Percentiles rank a stretch among this genome's conserved stretches.
These are phyloP conservation scores for Synanthedon vespiformis DNA, from an alignment of 2,888 invertebrate species.

Conservation along the genomic window DNA sequence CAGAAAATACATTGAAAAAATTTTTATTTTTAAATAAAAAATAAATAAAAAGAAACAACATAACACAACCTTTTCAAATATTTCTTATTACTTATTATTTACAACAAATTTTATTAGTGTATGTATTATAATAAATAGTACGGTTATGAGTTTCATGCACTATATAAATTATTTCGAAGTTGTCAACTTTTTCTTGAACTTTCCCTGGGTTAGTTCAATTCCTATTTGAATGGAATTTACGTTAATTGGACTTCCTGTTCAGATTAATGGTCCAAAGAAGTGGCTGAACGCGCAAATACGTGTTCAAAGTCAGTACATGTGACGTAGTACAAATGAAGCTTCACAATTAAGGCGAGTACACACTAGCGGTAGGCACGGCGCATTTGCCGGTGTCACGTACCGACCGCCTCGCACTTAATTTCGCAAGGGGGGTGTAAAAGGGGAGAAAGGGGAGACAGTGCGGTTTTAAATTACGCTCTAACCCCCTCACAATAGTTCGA, in stretches of 20 bases:
- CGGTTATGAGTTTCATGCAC: no score
- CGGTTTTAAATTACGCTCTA: conserved; percentile 63
- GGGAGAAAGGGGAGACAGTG: conserved; percentile 15
- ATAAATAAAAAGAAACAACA: no score
- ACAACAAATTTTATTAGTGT: no score
- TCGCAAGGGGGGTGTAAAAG: conserved; percentile 34
- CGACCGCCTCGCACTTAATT: conserved; percentile 63
- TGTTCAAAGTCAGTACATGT: neutral
- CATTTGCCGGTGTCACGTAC: conserved; percentile 66
- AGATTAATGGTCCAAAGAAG: neutral
- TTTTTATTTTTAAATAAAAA: no score
- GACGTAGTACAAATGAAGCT: conserved; percentile 47
- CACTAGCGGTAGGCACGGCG: conserved; percentile 43
- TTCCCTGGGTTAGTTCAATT: no score
- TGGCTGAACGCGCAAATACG: neutral
- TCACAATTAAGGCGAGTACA: conserved; percentile 58
- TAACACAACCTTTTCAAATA: no score
- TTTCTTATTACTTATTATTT: no score
- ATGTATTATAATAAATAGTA: no score
- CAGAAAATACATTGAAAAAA: no score
- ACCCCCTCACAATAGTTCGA: conserved; percentile 6
- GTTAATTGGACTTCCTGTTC: neutral
- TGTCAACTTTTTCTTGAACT: no score
- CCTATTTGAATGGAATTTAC: no score
- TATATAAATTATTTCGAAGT: no score